Conservation (phyloP, 2,888 invertebrate species). For the Drosophila bunnanda region DNA sequence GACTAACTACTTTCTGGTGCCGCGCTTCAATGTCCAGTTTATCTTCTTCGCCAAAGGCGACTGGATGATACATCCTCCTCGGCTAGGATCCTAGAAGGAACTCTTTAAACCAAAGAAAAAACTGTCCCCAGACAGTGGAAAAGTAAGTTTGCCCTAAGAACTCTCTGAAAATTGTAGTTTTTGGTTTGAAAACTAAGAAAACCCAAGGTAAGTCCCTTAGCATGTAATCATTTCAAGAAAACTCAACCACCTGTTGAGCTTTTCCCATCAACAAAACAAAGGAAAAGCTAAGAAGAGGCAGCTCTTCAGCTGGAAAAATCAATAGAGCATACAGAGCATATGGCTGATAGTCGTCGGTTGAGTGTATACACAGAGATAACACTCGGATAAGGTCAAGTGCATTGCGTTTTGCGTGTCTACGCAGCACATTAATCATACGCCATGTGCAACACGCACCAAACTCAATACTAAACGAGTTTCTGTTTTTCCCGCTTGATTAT, state of each 20-base stretch:
- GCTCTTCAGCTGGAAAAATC: slow-evolving; percentile 62
- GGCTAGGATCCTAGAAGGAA: background rate
- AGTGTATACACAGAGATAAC: slow-evolving; percentile 51
- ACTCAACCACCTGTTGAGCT: slow-evolving; percentile 35
- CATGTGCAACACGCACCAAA: slow-evolving; percentile 68
- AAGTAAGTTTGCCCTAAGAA: slow-evolving; percentile 1
- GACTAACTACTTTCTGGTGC: slow-evolving; percentile 20
- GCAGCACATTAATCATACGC: slow-evolving; percentile 66
- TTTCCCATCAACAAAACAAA: slow-evolving; percentile 3
- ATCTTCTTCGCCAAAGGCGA: slow-evolving; percentile 30
- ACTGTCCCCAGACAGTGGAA: background rate
- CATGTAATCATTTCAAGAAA: background rate
- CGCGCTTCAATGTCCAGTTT: slow-evolving; percentile 37
- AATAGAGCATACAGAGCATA: slow-evolving; percentile 60
- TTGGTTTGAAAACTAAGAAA: background rate
- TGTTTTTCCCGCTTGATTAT: slow-evolving; percentile 47
- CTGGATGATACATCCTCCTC: slow-evolving; percentile 22
- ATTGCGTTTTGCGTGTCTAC: slow-evolving; percentile 39
- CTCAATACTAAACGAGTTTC: slow-evolving; percentile 37
- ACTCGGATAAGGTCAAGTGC: slow-evolving; percentile 36
- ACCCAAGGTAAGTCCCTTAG: background rate
- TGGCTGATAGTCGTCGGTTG: slow-evolving; percentile 33
- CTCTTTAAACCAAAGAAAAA: background rate
- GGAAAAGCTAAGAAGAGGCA: slow-evolving; percentile 17
- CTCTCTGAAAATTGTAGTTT: background rate